Evolutionary conservation across 2,888 invertebrate genomes (phyloP).

Genomic region (Drosophila pseudotakahashii): DNA sequence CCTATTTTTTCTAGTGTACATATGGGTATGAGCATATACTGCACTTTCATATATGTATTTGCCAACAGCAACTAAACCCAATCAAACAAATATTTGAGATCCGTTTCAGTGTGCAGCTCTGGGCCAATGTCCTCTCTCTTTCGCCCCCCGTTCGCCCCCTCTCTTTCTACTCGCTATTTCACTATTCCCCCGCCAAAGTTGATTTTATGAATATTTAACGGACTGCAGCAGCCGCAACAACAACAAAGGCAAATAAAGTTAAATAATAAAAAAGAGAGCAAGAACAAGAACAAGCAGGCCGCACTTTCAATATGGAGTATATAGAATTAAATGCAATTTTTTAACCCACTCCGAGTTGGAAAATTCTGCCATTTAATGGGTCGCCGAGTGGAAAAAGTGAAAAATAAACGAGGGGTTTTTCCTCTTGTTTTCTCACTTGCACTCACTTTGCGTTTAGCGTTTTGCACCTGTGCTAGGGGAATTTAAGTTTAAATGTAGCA

Average conservation of each 20-base stretch:
- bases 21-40: constrained; percentile 7
- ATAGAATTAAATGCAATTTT: constrained; percentile 57
- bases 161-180: constrained; percentile 10
- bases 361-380: constrained; percentile 57
- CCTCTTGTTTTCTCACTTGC: constrained; percentile 10
- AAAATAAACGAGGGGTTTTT: constrained; percentile 50
- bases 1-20: neutral
- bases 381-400: constrained; percentile 64
- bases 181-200: constrained; percentile 25
- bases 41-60: constrained; percentile 29
- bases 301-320: constrained; percentile 52
- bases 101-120: constrained; percentile 51
- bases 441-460: constrained; percentile 14
- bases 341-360: constrained; percentile 10
- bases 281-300: neutral
- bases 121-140: constrained; percentile 32
- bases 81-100: constrained; percentile 68
- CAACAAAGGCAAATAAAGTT: constrained; percentile 12
- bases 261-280: constrained; percentile 4
- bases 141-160: neutral
- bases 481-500: constrained; percentile 64
- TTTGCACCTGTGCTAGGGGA: constrained; percentile 47
- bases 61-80: constrained; percentile 56
- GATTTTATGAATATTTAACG: constrained; percentile 50
- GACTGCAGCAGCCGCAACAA: constrained; percentile 36